These are phyloP conservation scores for Drosophila fuyamai DNA, from an alignment of 1,140 invertebrate species.

Conservation along the genomic window DNA sequence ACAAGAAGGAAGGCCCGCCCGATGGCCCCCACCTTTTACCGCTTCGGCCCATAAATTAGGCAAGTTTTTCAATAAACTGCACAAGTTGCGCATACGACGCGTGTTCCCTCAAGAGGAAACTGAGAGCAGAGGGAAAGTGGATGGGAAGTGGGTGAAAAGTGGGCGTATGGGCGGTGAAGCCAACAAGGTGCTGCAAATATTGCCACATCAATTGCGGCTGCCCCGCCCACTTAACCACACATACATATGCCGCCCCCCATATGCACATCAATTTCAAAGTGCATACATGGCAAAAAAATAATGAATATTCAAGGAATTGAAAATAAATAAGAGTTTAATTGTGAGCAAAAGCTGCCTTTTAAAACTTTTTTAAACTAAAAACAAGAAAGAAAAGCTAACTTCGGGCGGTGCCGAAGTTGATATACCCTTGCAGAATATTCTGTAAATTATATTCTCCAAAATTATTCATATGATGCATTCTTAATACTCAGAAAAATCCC, in stretches of 20 bases:
- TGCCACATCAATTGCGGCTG: slow-evolving; percentile 49
- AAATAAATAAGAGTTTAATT: too few species aligned
- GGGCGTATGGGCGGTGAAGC: slow-evolving; percentile 7
- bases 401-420: too few species aligned
- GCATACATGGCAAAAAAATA: slow-evolving; percentile 28
- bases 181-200: slow-evolving; percentile 54
- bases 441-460: too few species aligned
- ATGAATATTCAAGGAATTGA: too few species aligned
- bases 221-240: slow-evolving; percentile 31
- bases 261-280: slow-evolving; percentile 64
- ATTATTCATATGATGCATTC: too few species aligned
- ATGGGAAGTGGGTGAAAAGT: too few species aligned
- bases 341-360: too few species aligned
- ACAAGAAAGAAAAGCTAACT: too few species aligned
- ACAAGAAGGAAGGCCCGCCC: neutral
- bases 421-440: too few species aligned
- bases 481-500: too few species aligned
- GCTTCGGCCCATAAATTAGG: slow-evolving; percentile 61
- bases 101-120: slow-evolving; percentile 39
- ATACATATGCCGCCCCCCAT: slow-evolving; percentile 20
- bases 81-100: slow-evolving; percentile 75
- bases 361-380: too few species aligned
- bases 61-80: slow-evolving; percentile 80
- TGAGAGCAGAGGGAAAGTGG: too few species aligned
- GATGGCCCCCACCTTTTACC: neutral